Conservation (phyloP, 2,888 invertebrate species). For the Eupithecia tripunctaria region DNA sequence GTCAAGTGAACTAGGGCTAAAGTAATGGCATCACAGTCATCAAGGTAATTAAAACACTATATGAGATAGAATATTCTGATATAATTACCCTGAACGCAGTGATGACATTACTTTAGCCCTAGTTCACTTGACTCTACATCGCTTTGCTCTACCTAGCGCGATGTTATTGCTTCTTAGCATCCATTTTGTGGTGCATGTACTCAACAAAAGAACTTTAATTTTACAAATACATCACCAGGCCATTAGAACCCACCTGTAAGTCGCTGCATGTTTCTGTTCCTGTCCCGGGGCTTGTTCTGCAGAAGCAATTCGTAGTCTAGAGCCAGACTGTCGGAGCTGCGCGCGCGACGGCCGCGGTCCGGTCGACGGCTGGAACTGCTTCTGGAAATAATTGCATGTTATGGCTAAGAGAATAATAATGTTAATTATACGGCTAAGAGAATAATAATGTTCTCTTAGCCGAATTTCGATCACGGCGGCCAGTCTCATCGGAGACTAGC, state of each 20-base stretch:
- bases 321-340: slow-evolving; percentile 86
- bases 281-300: slow-evolving; percentile 75
- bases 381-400: slow-evolving; percentile 21
- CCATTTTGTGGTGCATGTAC: not conserved
- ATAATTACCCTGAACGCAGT: too few species aligned
- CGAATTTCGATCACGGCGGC: too few species aligned
- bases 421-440: too few species aligned
- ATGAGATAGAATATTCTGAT: too few species aligned
- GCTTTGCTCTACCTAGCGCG: not conserved
- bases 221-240: not conserved
- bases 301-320: slow-evolving; percentile 90
- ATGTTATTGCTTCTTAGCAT: not conserved
- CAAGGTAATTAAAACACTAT: too few species aligned
- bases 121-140: too few species aligned
- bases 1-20: too few species aligned
- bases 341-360: slow-evolving; percentile 68
- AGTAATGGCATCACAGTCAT: too few species aligned
- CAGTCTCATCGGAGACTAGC: too few species aligned
- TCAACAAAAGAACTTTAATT: not conserved
- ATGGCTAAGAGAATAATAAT: too few species aligned
- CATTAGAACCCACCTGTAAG: slow-evolving; percentile 65
- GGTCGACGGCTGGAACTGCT: slow-evolving; percentile 52
- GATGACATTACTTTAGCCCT: too few species aligned
- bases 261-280: slow-evolving; percentile 75
- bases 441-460: too few species aligned